phyloP scores from a whole-genome alignment of 2,888 invertebrate species.

The Drosophila sordidapex region DNA sequence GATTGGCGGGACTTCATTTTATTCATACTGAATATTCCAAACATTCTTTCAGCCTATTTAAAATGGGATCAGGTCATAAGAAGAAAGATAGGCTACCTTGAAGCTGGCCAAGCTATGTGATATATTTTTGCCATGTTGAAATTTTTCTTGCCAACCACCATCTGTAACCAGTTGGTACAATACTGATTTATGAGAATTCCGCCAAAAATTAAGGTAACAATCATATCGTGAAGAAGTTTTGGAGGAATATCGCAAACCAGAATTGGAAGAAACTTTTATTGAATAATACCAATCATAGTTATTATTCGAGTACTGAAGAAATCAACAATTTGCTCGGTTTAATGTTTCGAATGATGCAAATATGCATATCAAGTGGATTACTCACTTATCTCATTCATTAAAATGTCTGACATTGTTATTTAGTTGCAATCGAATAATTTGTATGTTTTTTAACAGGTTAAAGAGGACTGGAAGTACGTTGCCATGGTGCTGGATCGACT shows the following conservation, averaged over 20 bases:
- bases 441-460: constrained; percentile 87
- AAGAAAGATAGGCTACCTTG: not conserved
- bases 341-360: not conserved
- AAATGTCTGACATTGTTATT: not conserved
- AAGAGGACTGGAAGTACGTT: constrained; percentile 99
- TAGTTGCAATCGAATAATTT: not conserved
- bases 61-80: not conserved
- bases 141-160: no score
- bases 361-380: not conserved
- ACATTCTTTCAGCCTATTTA: not conserved
- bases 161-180: no score
- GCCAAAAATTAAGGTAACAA: not conserved
- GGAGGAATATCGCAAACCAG: not conserved
- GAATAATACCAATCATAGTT: not conserved
- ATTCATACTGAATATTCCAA: not conserved
- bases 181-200: not conserved
- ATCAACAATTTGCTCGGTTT: not conserved
- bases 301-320: not conserved
- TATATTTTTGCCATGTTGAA: not conserved
- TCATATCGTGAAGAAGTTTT: not conserved
- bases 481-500: constrained; percentile 98
- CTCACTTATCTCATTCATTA: not conserved
- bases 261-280: not conserved
- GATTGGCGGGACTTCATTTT: not conserved
- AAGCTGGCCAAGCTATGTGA: not conserved